Base-by-base conservation (phyloP, 2,888 invertebrate genomes). In the Cephus runcator region DNA sequence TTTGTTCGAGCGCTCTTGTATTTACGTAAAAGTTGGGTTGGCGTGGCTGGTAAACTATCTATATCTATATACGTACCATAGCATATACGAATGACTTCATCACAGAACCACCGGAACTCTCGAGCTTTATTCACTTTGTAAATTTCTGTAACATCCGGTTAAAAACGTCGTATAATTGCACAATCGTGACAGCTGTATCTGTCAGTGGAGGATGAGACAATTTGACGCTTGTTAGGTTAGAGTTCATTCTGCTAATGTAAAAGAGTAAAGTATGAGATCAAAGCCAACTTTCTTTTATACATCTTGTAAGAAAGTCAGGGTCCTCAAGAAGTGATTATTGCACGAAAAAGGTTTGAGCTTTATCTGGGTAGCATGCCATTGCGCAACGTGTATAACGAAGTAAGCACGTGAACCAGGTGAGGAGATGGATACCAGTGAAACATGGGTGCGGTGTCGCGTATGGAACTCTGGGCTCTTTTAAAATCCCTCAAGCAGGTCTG, bases 261-360 rank as follows among this genome's bases (percentile, higher is more conserved):
- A 56, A 56, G 9, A 23, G 23, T 23, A 23, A 56, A 9, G 23
- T 40, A 2, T 6, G 23, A 56, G 56, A 9, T 56, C 56, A 56
- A 23, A 23, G 23, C 9, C 15, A 56, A 23, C 23, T 23, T 56
- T 56, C 3, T 11, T 23, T 40, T 56, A 6, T 9, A 56, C 9
- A 56, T 30, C 15, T 30, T 3, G 11, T 3, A 71, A 11, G 30
- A 30, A 33, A 23, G 12, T n/a, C 71, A 34, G 12, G 33, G 69
- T 68, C 23, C 73, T 36, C 35, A 36, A 75, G 78, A 56, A 79
- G 81, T 80, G 81, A 81, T 81, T 81, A 83, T 77, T 80, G 73
- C 79, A 69, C n/a, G 76, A 35, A 75, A 79, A 79, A 33, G 81
- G 23, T 56, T 56, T 15, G 23, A 23, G 56, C 9, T 56, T 9